Evolutionary conservation across 2,113 vertebrate genomes (phyloP).

Genomic region (Lota lota): DNA sequence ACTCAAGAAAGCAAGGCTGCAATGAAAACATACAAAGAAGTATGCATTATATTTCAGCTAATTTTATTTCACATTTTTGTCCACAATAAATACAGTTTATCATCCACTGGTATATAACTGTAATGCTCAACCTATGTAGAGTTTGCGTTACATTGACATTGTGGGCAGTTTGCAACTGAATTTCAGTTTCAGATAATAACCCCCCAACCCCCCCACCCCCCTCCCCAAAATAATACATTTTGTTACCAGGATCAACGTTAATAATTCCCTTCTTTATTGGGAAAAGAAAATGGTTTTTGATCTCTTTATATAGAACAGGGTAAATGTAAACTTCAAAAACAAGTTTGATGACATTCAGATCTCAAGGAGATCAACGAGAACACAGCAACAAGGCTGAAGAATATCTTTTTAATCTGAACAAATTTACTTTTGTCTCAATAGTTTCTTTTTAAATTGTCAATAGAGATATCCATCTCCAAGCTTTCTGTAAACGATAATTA

Average conservation of each 20-base stretch:
- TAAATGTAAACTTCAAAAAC: conserved; percentile 74
- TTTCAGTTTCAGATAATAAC: conserved; percentile 32
- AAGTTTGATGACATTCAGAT: conserved; percentile 73
- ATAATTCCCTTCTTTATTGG: conserved; percentile 37
- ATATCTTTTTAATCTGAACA: conserved; percentile 51
- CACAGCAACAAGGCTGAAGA: conserved; percentile 61
- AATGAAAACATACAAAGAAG: neutral
- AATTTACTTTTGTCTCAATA: conserved; percentile 42
- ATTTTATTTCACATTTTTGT: conserved; percentile 73
- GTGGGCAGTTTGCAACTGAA: conserved; percentile 35
- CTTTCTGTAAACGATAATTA: conserved; percentile 60
- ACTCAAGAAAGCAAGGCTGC: neutral
- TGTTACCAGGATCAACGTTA: conserved; percentile 42
- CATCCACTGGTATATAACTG: conserved; percentile 58
- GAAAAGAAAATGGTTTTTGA: conserved; percentile 35
- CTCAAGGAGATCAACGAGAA: conserved; percentile 71
- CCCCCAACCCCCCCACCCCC: neutral
- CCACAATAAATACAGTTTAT: conserved; percentile 70
- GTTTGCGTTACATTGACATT: conserved; percentile 21
- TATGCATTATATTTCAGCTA: conserved; percentile 37
- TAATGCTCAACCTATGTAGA: conserved; percentile 37
- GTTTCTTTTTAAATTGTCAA: conserved; percentile 33
- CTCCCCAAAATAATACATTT: conserved; percentile 13
- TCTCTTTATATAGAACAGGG: conserved; percentile 52
- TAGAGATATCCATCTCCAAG: conserved; percentile 60